Base-by-base conservation (phyloP, 2,888 invertebrate genomes). In the Phlogophora meticulosa region DNA sequence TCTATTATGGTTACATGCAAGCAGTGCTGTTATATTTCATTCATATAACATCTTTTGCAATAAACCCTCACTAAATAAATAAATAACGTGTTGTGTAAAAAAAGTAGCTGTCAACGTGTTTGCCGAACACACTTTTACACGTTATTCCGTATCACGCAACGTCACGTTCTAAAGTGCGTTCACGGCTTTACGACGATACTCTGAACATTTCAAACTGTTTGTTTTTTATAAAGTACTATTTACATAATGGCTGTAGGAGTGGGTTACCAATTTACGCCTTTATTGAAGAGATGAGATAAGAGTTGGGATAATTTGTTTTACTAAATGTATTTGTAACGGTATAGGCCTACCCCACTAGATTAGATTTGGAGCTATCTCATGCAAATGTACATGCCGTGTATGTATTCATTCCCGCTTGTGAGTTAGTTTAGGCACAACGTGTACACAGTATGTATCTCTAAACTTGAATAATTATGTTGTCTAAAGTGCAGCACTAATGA, bases 121-220 rank as follows among this genome's bases (percentile, higher is more conserved):
- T 46, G 11, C 22, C 5, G 13, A 15, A 48, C 22, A 32, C 15
- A 49, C 4, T 49, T 46, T 40, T 70, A 7, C 17, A 38, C n/a
- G 22, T n/a, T 46, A 13, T 32, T 49, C 22, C 28, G 5, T 43
- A 43, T 11, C 32, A 43, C 20, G 10, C 13, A 13, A 24, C 24
- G 24, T 34, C 38, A 24, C 32, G 38, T 46, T 28, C 10, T 36
- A 36, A 72, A 46, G 20, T 51, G 43, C n/a, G 57, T 28, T 22
- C 10, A 40, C 32, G 2, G 49, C 40, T 73, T 56, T 83, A 83
- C 61, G 57, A 67, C 69, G 65, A 67, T 73, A 76, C 62, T 68
- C 62, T 24, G 59, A 72, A 69, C 48, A 69, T 59, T 73, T 72
- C 49, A 57, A 51, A 73, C 56, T 59, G 58, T 71, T 76, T 80